Evolutionary conservation across 2,888 invertebrate genomes (phyloP), one percentile per base, ranked within the genome.

Genomic region (Melipona beecheii): DNA sequence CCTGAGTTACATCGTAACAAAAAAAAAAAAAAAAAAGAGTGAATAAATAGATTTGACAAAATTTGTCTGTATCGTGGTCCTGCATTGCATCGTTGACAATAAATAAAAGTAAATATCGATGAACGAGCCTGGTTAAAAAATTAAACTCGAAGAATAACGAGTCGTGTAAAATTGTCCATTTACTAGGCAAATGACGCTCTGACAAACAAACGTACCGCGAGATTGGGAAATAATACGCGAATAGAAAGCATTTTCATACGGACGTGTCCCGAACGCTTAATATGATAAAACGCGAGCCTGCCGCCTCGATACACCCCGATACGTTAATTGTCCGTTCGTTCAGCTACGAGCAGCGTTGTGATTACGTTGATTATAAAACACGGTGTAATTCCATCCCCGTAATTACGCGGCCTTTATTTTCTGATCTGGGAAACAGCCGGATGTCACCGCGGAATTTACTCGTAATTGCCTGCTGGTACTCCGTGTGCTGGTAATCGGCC

Each of bases 351-450:
- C 19, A 43, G 54, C 65, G 64, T 62, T 77, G 73, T 66, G 77
- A 84, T 82, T 84, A 78, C 83, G 78, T 75, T 83, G 78, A 84
- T 84, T 83, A 78, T 84, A 83, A 83, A 84, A 84, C 84, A 84
- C 66, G 75, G 56, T 69, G 83, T 83, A 84, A 78, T 84, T 72
- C 54, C 71, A 74, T 56, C 49, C 43, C 62, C 70, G 78, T 83
- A 83, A 84, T 84, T 83, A 75, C 83, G 49, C 70, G 74, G 65
- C 78, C 82, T 83, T 84, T 83, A 84, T 84, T 75, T 78, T 82
- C 84, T 74, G 83, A 84, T 83, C 75, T 56, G 71, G 81, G 49
- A 69, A 75, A 75, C 81, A 75, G 75, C 69, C 56, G 64, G 69
- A 49, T 72, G 36, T 79, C 68, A 80, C 81, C 58, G 31, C 70